These are phyloP conservation scores for Paraescarpia echinospica DNA, from an alignment of 1,140 invertebrate species.

Conservation along the genomic window DNA sequence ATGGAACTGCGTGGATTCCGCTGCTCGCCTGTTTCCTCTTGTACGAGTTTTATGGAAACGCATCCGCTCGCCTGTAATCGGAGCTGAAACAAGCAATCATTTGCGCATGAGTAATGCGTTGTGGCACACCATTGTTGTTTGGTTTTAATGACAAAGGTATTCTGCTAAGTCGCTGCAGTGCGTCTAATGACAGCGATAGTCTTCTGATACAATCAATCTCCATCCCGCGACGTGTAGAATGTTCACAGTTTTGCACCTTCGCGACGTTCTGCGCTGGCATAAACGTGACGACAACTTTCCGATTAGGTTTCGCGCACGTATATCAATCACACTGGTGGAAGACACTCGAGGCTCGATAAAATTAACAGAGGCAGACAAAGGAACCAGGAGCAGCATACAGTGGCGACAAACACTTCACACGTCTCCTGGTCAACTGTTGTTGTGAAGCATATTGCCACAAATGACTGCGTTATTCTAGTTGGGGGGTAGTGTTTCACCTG, in stretches of 20 bases:
- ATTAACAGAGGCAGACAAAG: not conserved
- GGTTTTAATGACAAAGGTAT: not conserved
- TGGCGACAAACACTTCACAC: not conserved
- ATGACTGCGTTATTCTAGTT: not conserved
- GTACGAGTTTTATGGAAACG: slow-evolving; percentile 5
- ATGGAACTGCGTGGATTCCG: not conserved
- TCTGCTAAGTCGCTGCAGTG: not conserved
- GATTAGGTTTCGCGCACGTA: not conserved
- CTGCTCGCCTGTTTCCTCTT: not conserved
- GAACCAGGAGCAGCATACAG: not conserved
- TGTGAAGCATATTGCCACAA: slow-evolving; percentile 1
- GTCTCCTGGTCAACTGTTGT: not conserved
- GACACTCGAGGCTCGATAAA: not conserved
- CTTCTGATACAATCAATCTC: not conserved
- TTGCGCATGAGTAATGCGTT: not conserved
- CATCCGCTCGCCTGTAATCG: not conserved
- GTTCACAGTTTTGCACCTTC: not conserved
- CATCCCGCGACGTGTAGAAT: not conserved
- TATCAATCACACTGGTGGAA: not conserved
- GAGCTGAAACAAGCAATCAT: not conserved
- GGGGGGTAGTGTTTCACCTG: not conserved
- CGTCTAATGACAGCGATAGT: not conserved
- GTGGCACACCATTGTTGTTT: not conserved
- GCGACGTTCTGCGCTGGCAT: not conserved
- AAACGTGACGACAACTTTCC: not conserved